A percentile compares a stretch with the other conserved stretches of the same genome.
phyloP scores from a whole-genome alignment of 92 coral and sea anemone genomes.

The Porites lobata region DNA sequence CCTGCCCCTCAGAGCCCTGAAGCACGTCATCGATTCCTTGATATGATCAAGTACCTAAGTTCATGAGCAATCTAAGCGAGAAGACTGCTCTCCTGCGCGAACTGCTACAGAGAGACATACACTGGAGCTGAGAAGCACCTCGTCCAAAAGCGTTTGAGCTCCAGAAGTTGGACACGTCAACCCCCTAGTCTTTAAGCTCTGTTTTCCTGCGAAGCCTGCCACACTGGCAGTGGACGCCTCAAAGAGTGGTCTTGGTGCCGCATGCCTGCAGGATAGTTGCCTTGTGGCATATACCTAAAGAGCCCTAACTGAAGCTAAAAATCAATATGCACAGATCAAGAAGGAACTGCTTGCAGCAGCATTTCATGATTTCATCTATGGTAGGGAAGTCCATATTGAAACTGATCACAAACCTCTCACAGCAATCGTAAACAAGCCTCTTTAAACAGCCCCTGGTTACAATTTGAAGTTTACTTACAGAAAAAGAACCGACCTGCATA shows the following conservation, averaged over 20 bases:
- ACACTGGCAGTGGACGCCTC: conserved; percentile 42
- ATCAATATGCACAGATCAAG: conserved; percentile 44
- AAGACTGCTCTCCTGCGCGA: conserved; percentile 25
- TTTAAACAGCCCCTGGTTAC: conserved; percentile 43
- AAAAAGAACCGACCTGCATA: conserved; percentile 34
- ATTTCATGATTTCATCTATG: conserved; percentile 39
- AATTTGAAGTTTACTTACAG: conserved; percentile 34
- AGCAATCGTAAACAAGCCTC: conserved; percentile 51
- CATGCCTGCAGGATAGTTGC: conserved; percentile 20
- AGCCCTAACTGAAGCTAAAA: conserved; percentile 44
- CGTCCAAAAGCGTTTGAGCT: conserved; percentile 38
- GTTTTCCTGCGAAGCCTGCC: conserved; percentile 32
- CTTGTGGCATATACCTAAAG: conserved; percentile 51
- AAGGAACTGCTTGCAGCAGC: conserved; percentile 47
- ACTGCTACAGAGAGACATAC: not conserved
- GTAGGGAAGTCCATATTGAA: conserved; percentile 48
- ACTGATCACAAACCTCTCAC: conserved; percentile 63
- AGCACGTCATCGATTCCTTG: conserved; percentile 49
- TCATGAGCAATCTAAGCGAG: conserved; percentile 16
- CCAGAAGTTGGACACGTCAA: conserved; percentile 35
- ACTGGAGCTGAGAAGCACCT: conserved; percentile 29
- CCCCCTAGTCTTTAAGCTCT: conserved; percentile 46
- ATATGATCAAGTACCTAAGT: conserved; percentile 49
- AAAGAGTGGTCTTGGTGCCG: conserved; percentile 60
- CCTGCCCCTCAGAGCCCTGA: conserved; percentile 41